phyloP scores from a whole-genome alignment of 2,113 vertebrate species.

The Brachyistius frenatus region DNA sequence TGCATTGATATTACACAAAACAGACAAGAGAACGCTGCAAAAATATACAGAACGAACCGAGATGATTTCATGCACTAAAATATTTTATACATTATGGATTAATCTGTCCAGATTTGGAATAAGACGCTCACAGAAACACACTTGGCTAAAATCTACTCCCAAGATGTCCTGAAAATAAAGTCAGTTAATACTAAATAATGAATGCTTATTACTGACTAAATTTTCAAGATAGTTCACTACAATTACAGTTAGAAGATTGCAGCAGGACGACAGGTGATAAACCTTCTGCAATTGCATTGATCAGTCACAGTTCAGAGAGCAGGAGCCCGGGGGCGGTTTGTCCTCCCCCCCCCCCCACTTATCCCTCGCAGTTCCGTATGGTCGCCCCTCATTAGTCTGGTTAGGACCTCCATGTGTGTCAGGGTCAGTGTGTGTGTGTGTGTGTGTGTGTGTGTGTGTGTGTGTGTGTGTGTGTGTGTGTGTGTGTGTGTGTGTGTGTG shows the following conservation, averaged over 20 bases:
- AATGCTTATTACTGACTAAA: background rate
- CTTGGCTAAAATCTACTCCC: too few species aligned
- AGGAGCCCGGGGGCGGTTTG: slow-evolving; percentile 24
- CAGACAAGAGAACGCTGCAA: too few species aligned
- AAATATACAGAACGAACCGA: too few species aligned
- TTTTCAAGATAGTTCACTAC: slow-evolving; percentile 6
- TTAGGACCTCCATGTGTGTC: slow-evolving; percentile 44
- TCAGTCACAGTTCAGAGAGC: slow-evolving; percentile 21
- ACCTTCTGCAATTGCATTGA: slow-evolving; percentile 1
- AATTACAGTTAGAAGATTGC: slow-evolving; percentile 4
- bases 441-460: slow-evolving; percentile 23
- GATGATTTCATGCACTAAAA: too few species aligned
- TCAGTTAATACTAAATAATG: background rate
- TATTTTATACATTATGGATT: too few species aligned
- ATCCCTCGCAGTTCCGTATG: slow-evolving; percentile 46
- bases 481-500: slow-evolving; percentile 25
- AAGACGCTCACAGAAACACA: too few species aligned
- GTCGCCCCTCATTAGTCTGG: slow-evolving; percentile 61
- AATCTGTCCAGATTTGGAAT: too few species aligned
- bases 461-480: slow-evolving; percentile 22
- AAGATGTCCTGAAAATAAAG: too few species aligned
- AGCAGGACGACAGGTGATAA: slow-evolving; percentile 12
- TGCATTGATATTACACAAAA: background rate
- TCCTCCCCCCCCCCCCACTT: slow-evolving; percentile 20
- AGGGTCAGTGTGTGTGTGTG: slow-evolving; percentile 35